These are phyloP conservation scores for Melikaiella ostensackeni DNA, from an alignment of 2,888 invertebrate species.

Conservation along the genomic window DNA sequence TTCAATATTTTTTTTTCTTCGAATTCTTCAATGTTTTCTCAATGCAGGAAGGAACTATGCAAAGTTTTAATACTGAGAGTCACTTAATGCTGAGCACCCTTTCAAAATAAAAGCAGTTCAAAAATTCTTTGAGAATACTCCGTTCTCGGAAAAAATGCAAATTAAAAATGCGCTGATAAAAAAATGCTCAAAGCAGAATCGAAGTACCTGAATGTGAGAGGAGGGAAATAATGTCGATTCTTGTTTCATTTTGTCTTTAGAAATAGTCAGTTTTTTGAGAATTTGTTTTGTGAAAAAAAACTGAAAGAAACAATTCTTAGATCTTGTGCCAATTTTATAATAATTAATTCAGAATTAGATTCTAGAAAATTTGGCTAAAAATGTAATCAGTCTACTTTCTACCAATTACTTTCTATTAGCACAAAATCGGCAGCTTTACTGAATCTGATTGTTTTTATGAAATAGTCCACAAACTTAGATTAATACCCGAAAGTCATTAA, in stretches of 20 bases:
- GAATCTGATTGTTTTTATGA: not conserved
- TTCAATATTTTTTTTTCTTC: not conserved
- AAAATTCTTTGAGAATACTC: not conserved
- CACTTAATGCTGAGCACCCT: not conserved
- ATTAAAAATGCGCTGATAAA: conserved; percentile 19
- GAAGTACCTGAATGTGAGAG: not conserved
- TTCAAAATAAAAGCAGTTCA: conserved; percentile 9
- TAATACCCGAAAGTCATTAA: not conserved
- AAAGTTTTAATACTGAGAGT: conserved; percentile 12
- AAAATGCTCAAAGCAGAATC: conserved; percentile 28
- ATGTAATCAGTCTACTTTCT: not conserved
- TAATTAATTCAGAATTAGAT: conserved; percentile 2
- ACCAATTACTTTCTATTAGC: conserved; percentile 5
- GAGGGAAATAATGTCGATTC: not conserved
- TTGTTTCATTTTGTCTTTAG: not conserved
- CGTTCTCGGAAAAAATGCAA: conserved; percentile 25
- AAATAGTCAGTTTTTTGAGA: not conserved
- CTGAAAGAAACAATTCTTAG: not conserved
- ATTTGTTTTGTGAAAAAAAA: not conserved
- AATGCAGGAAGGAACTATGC: not conserved
- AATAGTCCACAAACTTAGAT: conserved; percentile 5
- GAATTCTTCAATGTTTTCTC: not conserved
- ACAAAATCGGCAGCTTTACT: not conserved
- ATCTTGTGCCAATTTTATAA: not conserved
- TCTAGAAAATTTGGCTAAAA: not conserved